Evolutionary conservation across 2,113 vertebrate genomes (phyloP).

Genomic region (Oreochromis niloticus): DNA sequence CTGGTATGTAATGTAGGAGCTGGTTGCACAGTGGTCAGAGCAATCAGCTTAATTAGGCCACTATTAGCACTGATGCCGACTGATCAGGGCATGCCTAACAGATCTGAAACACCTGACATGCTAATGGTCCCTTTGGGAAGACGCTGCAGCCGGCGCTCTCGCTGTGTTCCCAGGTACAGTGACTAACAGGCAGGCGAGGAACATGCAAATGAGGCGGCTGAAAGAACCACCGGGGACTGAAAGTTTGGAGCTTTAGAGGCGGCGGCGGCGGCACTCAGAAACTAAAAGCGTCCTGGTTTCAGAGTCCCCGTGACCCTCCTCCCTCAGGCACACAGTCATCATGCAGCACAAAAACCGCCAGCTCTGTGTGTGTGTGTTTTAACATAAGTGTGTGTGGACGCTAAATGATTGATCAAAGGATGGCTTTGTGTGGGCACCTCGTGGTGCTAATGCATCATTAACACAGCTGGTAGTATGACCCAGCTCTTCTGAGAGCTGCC

Average conservation of each 20-base stretch:
- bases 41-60: background rate
- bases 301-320: slow-evolving; percentile 1
- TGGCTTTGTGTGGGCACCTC: slow-evolving; percentile 51
- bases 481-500: slow-evolving; percentile 24
- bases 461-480: slow-evolving; percentile 52
- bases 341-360: slow-evolving; percentile 1
- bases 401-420: slow-evolving; percentile 57
- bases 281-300: background rate
- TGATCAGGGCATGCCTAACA: background rate
- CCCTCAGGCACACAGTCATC: slow-evolving; percentile 1
- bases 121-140: background rate
- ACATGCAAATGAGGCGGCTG: background rate
- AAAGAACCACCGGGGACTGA: background rate
- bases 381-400: slow-evolving; percentile 14
- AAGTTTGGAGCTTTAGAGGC: background rate
- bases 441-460: slow-evolving; percentile 59
- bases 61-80: background rate
- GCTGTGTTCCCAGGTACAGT: background rate
- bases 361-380: background rate
- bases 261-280: background rate
- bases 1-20: background rate
- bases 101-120: background rate
- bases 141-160: background rate
- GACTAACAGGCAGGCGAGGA: background rate
- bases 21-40: background rate